phyloP scores from a whole-genome alignment of 2,797 vertebrate species.

The Brachyalestes nurse region DNA sequence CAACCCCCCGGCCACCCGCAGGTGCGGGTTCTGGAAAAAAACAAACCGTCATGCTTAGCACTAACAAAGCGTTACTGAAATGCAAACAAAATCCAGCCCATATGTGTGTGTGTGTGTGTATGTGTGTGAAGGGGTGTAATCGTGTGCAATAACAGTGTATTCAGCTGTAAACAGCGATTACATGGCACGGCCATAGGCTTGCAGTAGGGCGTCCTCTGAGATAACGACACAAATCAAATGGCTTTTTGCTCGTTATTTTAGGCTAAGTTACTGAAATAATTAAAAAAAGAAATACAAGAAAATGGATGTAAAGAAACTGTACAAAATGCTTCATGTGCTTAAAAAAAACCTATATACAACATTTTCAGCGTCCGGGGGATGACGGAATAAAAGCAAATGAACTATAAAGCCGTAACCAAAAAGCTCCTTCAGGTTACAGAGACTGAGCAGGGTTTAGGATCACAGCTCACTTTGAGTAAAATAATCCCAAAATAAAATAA shows the following conservation, averaged over 20 bases:
- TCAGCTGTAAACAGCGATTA: conserved; percentile 31
- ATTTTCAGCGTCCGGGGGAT: not conserved
- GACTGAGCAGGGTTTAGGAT: too few species aligned
- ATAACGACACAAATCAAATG: conserved; percentile 32
- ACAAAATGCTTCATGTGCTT: conserved; percentile 12
- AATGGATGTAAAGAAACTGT: conserved; percentile 7
- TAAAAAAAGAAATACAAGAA: not conserved
- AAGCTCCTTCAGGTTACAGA: not conserved
- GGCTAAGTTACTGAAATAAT: not conserved
- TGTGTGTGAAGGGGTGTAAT: conserved; percentile 3
- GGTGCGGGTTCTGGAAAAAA: not conserved
- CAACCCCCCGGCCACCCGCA: not conserved
- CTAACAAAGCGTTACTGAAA: not conserved
- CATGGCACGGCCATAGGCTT: conserved; percentile 35
- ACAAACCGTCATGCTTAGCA: conserved; percentile 5
- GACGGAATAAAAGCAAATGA: not conserved
- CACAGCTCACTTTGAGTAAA: too few species aligned
- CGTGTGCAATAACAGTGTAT: conserved; percentile 16
- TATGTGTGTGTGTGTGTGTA: conserved; percentile 11
- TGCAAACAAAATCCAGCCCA: not conserved
- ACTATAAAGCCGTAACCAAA: not conserved
- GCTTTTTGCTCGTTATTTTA: conserved; percentile 29
- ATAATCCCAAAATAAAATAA: too few species aligned
- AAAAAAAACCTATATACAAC: conserved; percentile 30
- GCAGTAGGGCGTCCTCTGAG: conserved; percentile 33